phyloP scores from a whole-genome alignment of 2,797 vertebrate genomes.

The Acanthis flammea region DNA sequence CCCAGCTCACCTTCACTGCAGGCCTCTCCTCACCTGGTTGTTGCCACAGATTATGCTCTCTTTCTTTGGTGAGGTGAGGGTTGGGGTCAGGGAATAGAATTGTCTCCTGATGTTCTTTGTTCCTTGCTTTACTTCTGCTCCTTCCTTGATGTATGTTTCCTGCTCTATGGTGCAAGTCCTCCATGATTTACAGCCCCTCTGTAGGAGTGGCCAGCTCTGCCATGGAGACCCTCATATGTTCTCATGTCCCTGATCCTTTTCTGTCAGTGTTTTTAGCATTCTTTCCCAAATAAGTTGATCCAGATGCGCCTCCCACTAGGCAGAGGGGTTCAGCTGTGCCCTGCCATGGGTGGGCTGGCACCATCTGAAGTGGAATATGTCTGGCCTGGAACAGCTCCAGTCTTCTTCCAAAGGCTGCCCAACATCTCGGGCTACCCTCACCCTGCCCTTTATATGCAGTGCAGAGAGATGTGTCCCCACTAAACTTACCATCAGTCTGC shows the following conservation, averaged over 20 bases:
- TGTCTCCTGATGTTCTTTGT: background rate
- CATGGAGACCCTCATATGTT: background rate
- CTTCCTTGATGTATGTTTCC: background rate
- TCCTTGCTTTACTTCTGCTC: background rate
- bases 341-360: background rate
- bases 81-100: fast-evolving
- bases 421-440: fast-evolving
- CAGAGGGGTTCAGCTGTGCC: background rate
- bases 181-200: background rate
- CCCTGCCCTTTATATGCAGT: fast-evolving
- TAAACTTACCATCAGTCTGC: background rate
- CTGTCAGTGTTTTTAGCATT: background rate
- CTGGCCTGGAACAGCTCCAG: fast-evolving
- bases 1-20: background rate
- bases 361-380: fast-evolving
- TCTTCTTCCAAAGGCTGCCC: background rate
- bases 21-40: background rate
- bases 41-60: fast-evolving
- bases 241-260: background rate
- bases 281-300: background rate
- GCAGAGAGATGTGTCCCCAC: background rate
- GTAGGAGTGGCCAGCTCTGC: fast-evolving
- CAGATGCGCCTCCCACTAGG: fast-evolving
- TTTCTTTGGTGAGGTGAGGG: fast-evolving
- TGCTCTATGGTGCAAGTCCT: background rate